These are phyloP conservation scores for Sapayoa aenigma DNA, from an alignment of 2,113 vertebrate species.

Conservation along the genomic window DNA sequence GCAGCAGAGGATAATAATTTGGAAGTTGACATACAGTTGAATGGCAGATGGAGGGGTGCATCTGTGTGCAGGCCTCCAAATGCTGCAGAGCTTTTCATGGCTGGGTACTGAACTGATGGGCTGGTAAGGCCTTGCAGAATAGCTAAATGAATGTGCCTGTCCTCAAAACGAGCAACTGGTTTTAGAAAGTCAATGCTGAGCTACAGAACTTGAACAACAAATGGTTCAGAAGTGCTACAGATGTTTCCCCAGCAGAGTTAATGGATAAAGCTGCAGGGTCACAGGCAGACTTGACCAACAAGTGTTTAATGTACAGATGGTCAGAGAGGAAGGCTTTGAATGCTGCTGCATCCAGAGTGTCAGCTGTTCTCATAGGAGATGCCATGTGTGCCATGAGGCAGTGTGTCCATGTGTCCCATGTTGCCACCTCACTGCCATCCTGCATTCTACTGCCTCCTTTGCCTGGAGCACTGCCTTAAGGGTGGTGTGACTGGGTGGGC, in stretches of 20 bases:
- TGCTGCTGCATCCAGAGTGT: neutral
- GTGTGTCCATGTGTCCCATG: accelerated
- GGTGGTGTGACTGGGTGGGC: neutral
- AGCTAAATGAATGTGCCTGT: neutral
- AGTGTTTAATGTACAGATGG: accelerated
- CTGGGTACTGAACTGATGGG: neutral
- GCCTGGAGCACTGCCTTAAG: neutral
- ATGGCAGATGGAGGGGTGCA: neutral
- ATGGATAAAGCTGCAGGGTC: neutral
- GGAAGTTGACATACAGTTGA: neutral
- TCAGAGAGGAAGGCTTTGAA: neutral
- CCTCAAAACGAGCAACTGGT: neutral
- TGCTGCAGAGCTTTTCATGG: neutral
- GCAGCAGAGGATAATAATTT: neutral
- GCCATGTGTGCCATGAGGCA: neutral
- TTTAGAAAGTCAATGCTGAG: neutral
- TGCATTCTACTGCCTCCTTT: neutral
- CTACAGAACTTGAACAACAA: accelerated
- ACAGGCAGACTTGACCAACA: accelerated
- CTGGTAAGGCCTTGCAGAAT: neutral
- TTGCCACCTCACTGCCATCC: neutral
- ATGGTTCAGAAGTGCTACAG: too few relatives aligned
- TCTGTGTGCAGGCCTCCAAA: neutral
- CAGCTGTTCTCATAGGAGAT: neutral
- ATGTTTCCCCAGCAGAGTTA: neutral